Evolutionary conservation across 2,113 vertebrate species (phyloP), one percentile per base, ranked within the genome.

Genomic region (Oenanthe melanoleuca): DNA sequence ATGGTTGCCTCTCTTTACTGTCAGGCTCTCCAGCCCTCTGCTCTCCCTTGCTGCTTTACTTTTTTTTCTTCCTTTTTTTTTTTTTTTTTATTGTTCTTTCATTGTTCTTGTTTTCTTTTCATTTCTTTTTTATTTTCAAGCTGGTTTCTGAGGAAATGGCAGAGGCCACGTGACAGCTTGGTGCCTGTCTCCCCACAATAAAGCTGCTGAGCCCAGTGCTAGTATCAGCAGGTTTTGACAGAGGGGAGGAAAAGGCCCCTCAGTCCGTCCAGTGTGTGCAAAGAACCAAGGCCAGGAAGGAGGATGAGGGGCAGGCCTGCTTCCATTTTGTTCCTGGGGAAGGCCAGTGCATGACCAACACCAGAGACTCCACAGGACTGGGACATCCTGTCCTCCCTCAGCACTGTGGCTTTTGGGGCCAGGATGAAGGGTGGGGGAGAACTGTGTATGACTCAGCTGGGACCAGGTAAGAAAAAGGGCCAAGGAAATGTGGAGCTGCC

Each of bases 241-340:
- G 22, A 2, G 11, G 21, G 8, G 28, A 38, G 8, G 7, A 7
- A 49, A 70, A 69, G 15, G 40, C n/a, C n/a, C 21, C 47, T 33
- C 0, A 0, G 17, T 70, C 42, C 31, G 22, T 80, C 47, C 3
- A 8, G 31, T 11, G 5, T 15, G 8, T 72, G 49, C 0, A 0
- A 34, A 79, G n/a, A 67, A 26, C 66, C 29, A 23, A 23, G 23
- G 21, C 29, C 2, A 9, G 61, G 52, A 31, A 25, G 18, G 33
- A 64, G 42, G 25, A 12, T 31, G 57, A 88, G 37, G 69, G 45
- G 6, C 53, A 90, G 40, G 22, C 5, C 38, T 17, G 17, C 40
- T 38, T 84, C 65, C 60, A 14, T 73, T 57, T 80, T 40, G 42
- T 40, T 84, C 22, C 28, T 2, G 9, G 49, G 53, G 37, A 80